Conservation (phyloP, 1,140 invertebrate genomes). For the Ceratina japonica region DNA sequence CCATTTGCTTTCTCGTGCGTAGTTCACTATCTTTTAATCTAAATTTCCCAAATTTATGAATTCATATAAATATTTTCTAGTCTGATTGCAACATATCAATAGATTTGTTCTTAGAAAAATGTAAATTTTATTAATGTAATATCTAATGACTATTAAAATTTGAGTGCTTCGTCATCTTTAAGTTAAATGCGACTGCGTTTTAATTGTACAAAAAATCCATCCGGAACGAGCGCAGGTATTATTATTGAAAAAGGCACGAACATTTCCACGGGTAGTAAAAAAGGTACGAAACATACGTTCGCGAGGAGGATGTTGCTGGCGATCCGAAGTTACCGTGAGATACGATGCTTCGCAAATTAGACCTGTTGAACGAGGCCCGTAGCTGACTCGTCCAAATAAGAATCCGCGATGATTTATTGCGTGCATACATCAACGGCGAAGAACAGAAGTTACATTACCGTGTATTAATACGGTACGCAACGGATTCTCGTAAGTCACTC, state of each 20-base stretch:
- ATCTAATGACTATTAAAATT: no score
- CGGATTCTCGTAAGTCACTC: conserved; percentile 15
- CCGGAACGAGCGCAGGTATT: background rate
- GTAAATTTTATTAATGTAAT: no score
- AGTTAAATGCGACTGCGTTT: background rate
- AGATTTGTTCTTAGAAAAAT: no score
- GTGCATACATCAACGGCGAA: conserved; percentile 20
- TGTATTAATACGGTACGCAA: conserved; percentile 21
- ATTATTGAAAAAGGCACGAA: conserved; percentile 3
- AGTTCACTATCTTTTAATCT: no score
- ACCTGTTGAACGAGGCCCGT: conserved; percentile 34
- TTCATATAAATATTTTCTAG: no score
- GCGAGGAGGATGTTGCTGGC: background rate
- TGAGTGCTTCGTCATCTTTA: background rate
- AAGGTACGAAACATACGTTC: background rate
- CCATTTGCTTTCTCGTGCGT: no score
- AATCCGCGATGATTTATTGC: conserved; percentile 33
- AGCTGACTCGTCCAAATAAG: conserved; percentile 25
- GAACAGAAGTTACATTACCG: conserved; percentile 37
- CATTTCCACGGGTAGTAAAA: background rate
- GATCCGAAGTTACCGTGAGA: background rate
- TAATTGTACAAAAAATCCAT: background rate
- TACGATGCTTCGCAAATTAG: conserved; percentile 30
- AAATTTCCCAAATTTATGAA: no score
- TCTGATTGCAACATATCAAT: no score